Evolutionary conservation across 1,140 invertebrate species (phyloP), one percentile per base, ranked within the genome.

Genomic region (Macrosteles quadrilineatus): DNA sequence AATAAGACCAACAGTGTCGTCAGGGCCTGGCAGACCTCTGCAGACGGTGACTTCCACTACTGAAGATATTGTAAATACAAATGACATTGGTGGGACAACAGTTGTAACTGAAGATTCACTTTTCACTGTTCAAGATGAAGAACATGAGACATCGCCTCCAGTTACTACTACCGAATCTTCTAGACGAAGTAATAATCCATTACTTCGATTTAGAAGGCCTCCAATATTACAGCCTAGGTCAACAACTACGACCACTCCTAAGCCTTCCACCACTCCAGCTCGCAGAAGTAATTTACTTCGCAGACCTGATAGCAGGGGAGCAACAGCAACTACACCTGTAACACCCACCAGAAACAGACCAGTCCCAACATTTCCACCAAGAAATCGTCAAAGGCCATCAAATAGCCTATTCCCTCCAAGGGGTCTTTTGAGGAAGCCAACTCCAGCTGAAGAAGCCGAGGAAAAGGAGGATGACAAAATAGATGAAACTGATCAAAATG

Each of bases 331-430:
- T 12, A 86, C 88, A 11, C 85, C 87, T 70, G 75, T 84, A 12
- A 87, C 83, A 69, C 78, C 85, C 23, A 81, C 83, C 32, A 79
- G 84, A 43, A 79, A 73, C 12, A 77, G 76, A 55, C 79, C 80
- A 72, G 75, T 80, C n/a, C 78, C 78, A n/a, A 67, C 55, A 73
- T 74, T 73, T 73, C 75, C 36, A 55, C 81, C 57, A 74, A 78
- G 65, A 73, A 73, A 30, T 82, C 32, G 90, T 76, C 83, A 86
- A 64, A 83, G 87, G 73, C 84, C 87, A 11, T 80, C 82, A 47
- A 90, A 86, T 74, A 83, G 80, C 57, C 79, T 92, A 17, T 89
- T 93, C 66, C 91, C 91, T 55, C 87, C 90, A 32, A 84, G 90
- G 77, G 85, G 87, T 68, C 83, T 92, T 59, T 83, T 87, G 32